phyloP scores from a whole-genome alignment of 37 sponge, comb jelly and placozoan genomes.

The Theonella swinhoei region DNA sequence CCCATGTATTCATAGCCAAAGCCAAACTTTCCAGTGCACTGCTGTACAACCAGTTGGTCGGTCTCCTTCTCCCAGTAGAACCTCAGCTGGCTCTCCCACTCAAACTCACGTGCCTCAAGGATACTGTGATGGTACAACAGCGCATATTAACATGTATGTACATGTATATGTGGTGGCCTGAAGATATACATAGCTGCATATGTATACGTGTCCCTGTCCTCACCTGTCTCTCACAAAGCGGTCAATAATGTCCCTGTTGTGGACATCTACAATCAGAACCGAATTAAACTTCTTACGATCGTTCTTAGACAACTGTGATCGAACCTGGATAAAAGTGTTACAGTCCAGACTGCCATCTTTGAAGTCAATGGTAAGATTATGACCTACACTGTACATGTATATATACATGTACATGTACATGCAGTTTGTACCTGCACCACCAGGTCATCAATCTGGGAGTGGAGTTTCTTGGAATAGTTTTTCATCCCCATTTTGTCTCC shows the following conservation, averaged over 20 bases:
- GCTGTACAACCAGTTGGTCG: conserved; percentile 85
- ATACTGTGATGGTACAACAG: conserved; percentile 60
- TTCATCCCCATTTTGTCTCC: conserved; percentile 99
- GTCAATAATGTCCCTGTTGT: conserved; percentile 98
- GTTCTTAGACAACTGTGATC: conserved; percentile 93
- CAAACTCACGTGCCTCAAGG: conserved; percentile 98
- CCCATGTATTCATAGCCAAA: conserved; percentile 99
- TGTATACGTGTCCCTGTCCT: neutral
- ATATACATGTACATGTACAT: no score
- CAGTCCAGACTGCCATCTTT: neutral
- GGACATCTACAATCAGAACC: conserved; percentile 97
- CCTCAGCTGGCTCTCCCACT: conserved; percentile 99
- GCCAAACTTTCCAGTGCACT: conserved; percentile 96
- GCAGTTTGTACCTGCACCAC: conserved; percentile 92
- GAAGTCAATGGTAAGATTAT: no score
- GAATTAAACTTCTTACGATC: conserved; percentile 99
- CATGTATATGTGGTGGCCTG: neutral
- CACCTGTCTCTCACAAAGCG: conserved; percentile 97
- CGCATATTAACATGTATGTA: neutral
- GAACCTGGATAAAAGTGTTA: conserved; percentile 51
- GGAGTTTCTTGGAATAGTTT: conserved; percentile 95
- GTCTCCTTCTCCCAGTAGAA: conserved; percentile 98
- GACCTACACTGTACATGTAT: no score
- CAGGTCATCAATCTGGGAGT: conserved; percentile 91
- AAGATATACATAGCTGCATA: neutral